Evolutionary conservation across 2,797 vertebrate genomes (phyloP), one percentile per base, ranked within the genome.

Genomic region (Aphelocoma californica): DNA sequence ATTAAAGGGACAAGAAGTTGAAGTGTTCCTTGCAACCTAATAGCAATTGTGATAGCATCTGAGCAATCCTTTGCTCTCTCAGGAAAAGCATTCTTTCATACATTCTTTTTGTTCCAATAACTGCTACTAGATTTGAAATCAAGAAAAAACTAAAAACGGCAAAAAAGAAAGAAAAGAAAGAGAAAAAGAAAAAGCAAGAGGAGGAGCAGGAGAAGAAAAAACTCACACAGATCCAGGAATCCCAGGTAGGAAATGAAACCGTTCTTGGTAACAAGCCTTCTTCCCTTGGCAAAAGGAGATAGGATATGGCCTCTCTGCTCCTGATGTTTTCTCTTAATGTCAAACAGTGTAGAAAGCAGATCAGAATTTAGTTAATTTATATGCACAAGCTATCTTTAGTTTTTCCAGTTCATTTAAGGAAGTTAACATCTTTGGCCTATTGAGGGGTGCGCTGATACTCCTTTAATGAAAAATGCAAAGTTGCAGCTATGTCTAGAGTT

Each of bases 101-200:
- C 8, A 2, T 72, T 67, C 25, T 78, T 82, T 95, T 81, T 92
- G 32, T 88, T 93, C 71, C 66, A 69, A 79, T 90, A 75, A 88
- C 42, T 93, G 57, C 72, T 78, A 50, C 88, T 88, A 99, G 99
- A 96, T 99, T 99, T 98, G 99, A 99, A 98, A 99, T 99, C 62
- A 99, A 99, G 97, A 99, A 99, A 97, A 99, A 99, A 96, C 98
- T 99, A 96, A 99, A 99, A 98, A 99, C 99, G 0, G 99, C 99
- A 81, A 99, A 99, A 98, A 99, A 99, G 97, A 99, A 99, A 96
- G 99, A 99, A 93, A 99, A 99, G 97, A 99, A 99, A 95, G 99
- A 99, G 97, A 99, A 99, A 97, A 99, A 99, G 95, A 99, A 99
- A 98, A 99, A 99, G 86, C 99, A 99, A 93, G 99, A 99, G 92